These are phyloP conservation scores for Alentia gelatinosa DNA, from an alignment of 2,888 invertebrate species.

Conservation along the genomic window DNA sequence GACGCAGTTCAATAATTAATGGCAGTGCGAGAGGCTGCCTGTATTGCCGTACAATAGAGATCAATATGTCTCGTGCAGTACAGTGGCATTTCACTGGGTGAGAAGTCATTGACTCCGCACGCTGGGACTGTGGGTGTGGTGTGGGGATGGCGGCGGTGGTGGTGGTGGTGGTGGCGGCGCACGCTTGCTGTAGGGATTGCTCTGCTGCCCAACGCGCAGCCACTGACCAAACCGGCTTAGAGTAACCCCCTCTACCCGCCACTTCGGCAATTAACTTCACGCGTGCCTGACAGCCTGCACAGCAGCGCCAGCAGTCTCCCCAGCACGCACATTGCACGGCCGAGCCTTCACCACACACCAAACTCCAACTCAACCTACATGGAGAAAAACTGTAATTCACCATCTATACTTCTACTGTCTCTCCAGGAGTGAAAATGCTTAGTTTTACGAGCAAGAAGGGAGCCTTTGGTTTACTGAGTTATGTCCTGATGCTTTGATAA, in stretches of 20 bases:
- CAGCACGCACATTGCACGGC: background rate
- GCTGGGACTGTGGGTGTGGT: background rate
- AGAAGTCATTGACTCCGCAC: too few species aligned
- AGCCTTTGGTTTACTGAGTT: background rate
- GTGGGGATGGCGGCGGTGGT: background rate
- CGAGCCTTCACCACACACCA: too few species aligned
- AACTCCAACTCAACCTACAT: too few species aligned
- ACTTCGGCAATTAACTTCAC: conserved; percentile 49
- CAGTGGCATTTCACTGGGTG: background rate
- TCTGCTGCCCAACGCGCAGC: background rate
- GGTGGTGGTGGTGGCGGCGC: background rate
- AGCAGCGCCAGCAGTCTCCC: background rate
- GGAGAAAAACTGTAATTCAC: too few species aligned
- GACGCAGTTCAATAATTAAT: background rate
- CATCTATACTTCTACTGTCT: too few species aligned
- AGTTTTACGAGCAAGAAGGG: background rate
- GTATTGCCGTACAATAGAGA: background rate
- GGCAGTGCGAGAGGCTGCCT: background rate
- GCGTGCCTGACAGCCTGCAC: background rate
- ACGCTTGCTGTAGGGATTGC: background rate
- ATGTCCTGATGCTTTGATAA: conserved; percentile 13
- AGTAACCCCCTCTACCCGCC: conserved; percentile 48
- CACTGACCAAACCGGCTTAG: conserved; percentile 41
- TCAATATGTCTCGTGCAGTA: background rate
- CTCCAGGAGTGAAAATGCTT: background rate